Evolutionary conservation across 2,797 vertebrate genomes (phyloP).

Genomic region (Notolepis coatsorum): DNA sequence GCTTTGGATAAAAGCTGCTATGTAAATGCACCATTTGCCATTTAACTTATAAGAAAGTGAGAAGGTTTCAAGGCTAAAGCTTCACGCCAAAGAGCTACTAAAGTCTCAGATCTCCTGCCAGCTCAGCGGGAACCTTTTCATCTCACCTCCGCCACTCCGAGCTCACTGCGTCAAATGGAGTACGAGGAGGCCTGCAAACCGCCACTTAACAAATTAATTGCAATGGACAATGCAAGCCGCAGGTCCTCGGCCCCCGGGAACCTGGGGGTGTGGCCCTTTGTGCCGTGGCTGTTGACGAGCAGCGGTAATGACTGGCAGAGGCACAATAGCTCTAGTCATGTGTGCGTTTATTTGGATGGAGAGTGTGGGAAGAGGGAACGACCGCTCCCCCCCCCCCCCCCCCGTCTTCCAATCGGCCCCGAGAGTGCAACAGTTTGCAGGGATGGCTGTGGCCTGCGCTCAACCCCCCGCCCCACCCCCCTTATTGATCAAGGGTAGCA

Average conservation of each 20-base stretch:
- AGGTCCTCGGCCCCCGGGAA: conserved; percentile 58
- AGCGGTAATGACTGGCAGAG: conserved; percentile 81
- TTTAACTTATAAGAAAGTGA: no score
- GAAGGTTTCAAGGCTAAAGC: no score
- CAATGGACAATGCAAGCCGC: conserved; percentile 69
- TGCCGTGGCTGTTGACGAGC: conserved; percentile 75
- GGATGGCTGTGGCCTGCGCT: conserved; percentile 40
- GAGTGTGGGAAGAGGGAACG: not conserved
- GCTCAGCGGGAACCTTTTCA: no score
- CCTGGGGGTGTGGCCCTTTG: conserved; percentile 48
- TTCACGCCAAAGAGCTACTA: no score
- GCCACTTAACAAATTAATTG: conserved; percentile 80
- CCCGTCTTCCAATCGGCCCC: conserved; percentile 71
- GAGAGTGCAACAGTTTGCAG: conserved; percentile 80
- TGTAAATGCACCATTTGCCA: no score
- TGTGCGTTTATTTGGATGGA: not conserved
- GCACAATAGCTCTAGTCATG: conserved; percentile 78
- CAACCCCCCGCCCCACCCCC: conserved; percentile 58
- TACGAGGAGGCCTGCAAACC: conserved; percentile 67
- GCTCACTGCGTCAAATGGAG: no score
- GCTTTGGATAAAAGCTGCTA: no score
- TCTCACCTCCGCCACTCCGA: no score
- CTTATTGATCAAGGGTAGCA: conserved; percentile 12
- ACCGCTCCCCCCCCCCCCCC: not conserved
- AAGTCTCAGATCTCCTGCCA: no score